These are phyloP conservation scores for Tipula helvola DNA, from an alignment of 2,888 invertebrate species.

Conservation along the genomic window DNA sequence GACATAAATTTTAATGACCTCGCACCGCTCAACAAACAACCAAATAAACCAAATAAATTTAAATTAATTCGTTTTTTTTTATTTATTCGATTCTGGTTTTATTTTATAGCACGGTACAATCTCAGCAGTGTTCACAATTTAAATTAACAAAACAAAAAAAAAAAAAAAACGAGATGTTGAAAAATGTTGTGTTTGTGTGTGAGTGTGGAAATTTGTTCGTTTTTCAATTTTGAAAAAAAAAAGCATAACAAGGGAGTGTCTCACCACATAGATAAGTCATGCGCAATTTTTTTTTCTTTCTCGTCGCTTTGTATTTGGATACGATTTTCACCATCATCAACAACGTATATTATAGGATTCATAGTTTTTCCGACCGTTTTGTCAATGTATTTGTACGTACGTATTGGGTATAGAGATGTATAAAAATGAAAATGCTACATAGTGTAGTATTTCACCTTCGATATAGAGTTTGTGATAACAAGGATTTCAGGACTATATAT, in stretches of 20 bases:
- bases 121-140: background rate
- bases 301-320: background rate
- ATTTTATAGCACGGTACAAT: background rate
- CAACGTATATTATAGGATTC: background rate
- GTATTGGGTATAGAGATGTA: background rate
- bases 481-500: background rate
- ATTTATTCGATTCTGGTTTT: background rate
- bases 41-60: background rate
- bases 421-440: background rate
- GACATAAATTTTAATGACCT: background rate
- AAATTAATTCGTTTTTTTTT: background rate
- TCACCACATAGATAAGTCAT: slow-evolving; percentile 1
- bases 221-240: background rate
- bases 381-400: background rate
- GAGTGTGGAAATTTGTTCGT: background rate
- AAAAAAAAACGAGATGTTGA: background rate
- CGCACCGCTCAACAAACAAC: background rate
- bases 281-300: background rate
- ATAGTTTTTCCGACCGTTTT: background rate
- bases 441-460: background rate
- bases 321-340: background rate
- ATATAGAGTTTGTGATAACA: background rate
- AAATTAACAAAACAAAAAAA: background rate
- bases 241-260: slow-evolving; percentile 8
- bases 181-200: background rate